A percentile compares a stretch with the other conserved stretches of the same genome.
Evolutionary conservation across 92 coral and sea anemone genomes (phyloP).

Genomic region (Desmophyllum pertusum): DNA sequence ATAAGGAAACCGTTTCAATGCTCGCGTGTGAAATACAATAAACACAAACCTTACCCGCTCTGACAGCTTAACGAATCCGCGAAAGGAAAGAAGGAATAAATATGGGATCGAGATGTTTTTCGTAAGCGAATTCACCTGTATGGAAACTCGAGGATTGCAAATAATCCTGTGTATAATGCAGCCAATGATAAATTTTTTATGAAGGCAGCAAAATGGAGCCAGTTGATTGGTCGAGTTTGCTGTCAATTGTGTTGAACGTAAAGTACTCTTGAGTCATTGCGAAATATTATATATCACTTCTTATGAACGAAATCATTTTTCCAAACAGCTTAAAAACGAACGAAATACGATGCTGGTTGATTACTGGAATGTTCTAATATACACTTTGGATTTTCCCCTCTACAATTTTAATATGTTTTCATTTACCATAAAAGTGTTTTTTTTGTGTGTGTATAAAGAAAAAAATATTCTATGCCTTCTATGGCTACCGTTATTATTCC

Average conservation of each 20-base stretch:
- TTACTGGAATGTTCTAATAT: neutral
- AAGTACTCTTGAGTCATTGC: constrained; percentile 18
- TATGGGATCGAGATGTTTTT: neutral
- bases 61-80: neutral
- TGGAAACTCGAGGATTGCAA: neutral
- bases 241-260: neutral
- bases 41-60: neutral
- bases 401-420: neutral
- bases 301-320: neutral
- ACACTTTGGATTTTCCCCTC: neutral
- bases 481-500: neutral
- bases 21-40: neutral
- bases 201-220: neutral
- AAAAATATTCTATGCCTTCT: neutral
- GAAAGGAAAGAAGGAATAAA: neutral
- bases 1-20: neutral
- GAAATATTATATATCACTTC: constrained; percentile 12
- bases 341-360: neutral
- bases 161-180: neutral
- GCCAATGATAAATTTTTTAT: constrained; percentile 40
- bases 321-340: neutral
- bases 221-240: constrained; percentile 17
- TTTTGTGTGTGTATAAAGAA: neutral
- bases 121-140: constrained; percentile 28
- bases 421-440: neutral